Base-by-base conservation (phyloP, 2,113 vertebrate species). In the Aspiorhynchus laticeps region DNA sequence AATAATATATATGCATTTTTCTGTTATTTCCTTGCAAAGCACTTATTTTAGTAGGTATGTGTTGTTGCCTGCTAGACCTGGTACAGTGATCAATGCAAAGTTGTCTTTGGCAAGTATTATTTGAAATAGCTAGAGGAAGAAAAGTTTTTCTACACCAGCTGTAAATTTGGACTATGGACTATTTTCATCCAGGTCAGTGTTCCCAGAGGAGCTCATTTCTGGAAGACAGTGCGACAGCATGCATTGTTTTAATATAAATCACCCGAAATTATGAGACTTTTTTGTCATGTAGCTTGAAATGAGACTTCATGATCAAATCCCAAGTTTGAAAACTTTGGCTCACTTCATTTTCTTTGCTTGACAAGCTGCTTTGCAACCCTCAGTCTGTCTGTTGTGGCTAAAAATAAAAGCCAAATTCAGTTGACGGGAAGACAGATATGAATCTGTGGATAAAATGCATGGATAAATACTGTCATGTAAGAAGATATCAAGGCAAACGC, bases 31-130 rank as follows among this genome's bases (percentile, higher is more conserved):
- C 38, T 53, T 61, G 67, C 65, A 71, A 88, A 90, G 77, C 86
- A n/a, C 88, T 90, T 90, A 88, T 83, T 87, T 88, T 43, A 83
- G 59, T 48, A 63, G 82, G 86, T 78, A 48, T 65, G 69, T 79
- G 80, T 75, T 88, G 82, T 89, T 89, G 12, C 90, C 51, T 77
- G 82, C 86, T 90, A 87, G 87, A 91, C 91, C 94, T 94, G 94
- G 85, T 95, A 89, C 89, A 38, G 89, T 93, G 92, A 94, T 95
- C 93, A 94, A 86, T 89, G 78, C 28, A 76, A 17, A 3, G 92
- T 95, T 93, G 91, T 93, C 88, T 93, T 94, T 95, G 94, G 93
- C 94, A 91, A 80, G 88, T 91, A 88, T 90, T 87, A 88, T 91
- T 94, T 90, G 91, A 94, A 86, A 92, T 93, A 93, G 87, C 93